Percentiles rank a stretch among this genome's conserved stretches.
Conservation (phyloP, 2,797 vertebrate genomes). For the Gouania willdenowi region DNA sequence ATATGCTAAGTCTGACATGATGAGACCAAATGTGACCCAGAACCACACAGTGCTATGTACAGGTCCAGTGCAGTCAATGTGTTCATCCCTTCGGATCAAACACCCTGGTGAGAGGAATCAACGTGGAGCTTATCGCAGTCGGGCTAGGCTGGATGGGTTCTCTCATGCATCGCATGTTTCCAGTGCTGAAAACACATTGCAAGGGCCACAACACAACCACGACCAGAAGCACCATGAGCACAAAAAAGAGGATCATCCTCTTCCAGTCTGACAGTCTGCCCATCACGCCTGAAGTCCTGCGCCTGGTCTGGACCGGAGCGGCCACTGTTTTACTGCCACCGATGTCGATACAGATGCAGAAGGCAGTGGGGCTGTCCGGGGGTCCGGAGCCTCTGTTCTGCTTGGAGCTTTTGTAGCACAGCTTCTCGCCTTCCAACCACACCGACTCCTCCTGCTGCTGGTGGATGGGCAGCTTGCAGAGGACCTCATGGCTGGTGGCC, state of each 20-base stretch:
- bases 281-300: constrained; percentile 29
- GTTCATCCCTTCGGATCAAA: not conserved
- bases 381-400: constrained; percentile 9
- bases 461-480: constrained; percentile 81
- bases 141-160: not conserved
- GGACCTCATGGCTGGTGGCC: constrained; percentile 82
- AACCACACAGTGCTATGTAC: no score
- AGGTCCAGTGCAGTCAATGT: not conserved
- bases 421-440: constrained; percentile 89
- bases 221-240: constrained; percentile 79
- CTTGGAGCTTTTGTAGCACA: constrained; percentile 78
- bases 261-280: constrained; percentile 81
- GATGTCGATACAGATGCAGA: constrained; percentile 85
- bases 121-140: accelerated
- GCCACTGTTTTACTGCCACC: constrained; percentile 72
- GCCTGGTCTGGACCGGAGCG: constrained; percentile 3
- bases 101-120: not conserved
- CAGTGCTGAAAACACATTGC: constrained; percentile 85
- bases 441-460: constrained; percentile 81
- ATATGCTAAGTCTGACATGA: no score
- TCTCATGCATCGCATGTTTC: constrained; percentile 79
- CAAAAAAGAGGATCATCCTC: constrained; percentile 75
- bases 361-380: constrained; percentile 28
- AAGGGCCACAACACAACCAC: constrained; percentile 89
- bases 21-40: no score